These are phyloP conservation scores for Drosophila neutralis DNA, from an alignment of 2,888 invertebrate genomes.

Conservation along the genomic window DNA sequence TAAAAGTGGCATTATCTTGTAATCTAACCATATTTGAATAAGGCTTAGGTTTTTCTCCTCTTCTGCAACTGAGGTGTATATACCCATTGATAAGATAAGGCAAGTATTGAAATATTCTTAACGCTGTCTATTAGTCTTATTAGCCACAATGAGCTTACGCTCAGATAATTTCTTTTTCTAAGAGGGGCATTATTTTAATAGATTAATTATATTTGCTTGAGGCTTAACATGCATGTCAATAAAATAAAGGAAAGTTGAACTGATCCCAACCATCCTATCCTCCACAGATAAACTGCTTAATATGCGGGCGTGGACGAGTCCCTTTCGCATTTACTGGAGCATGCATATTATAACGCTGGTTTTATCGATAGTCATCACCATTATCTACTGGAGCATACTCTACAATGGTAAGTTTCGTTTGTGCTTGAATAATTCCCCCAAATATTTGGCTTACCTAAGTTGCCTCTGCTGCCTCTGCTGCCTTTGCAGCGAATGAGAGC, in stretches of 20 bases:
- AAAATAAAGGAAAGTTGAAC: neutral
- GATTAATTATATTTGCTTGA: neutral
- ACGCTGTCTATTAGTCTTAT: neutral
- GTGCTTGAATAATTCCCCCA: neutral
- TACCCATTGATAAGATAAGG: neutral
- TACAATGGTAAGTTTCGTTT: constrained; percentile 73
- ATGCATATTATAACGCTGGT: constrained; percentile 89
- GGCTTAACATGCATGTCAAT: neutral
- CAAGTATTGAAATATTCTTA: neutral
- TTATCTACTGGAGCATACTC: constrained; percentile 89
- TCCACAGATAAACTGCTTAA: constrained; percentile 80
- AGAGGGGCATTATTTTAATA: neutral
- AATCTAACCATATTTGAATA: neutral
- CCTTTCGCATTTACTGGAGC: constrained; percentile 89
- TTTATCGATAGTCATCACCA: constrained; percentile 89
- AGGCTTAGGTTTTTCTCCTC: neutral
- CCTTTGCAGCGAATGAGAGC: constrained; percentile 83
- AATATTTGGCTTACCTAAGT: neutral
- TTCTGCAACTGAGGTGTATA: neutral
- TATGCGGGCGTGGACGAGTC: constrained; percentile 78
- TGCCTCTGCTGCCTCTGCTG: neutral
- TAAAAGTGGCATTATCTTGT: neutral
- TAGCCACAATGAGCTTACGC: neutral
- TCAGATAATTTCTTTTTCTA: neutral
- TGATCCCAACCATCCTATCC: constrained; percentile 4